A percentile compares a stretch with the other conserved stretches of the same genome.
Evolutionary conservation across 2,888 invertebrate genomes (phyloP).

Genomic region (Xylocampa areola): DNA sequence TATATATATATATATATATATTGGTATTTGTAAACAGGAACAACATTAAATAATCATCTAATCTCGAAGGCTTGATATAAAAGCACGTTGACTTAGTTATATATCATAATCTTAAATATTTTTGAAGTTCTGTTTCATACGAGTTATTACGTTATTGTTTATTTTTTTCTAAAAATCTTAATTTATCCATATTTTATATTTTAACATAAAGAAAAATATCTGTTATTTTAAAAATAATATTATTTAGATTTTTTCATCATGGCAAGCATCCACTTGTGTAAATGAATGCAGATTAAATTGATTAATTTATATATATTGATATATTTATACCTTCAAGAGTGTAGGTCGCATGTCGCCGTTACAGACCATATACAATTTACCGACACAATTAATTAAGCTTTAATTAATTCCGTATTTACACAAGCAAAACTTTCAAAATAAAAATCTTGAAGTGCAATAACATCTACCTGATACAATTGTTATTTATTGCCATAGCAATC

Average conservation of each 20-base stretch:
- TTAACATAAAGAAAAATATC: neutral
- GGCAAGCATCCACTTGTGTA: conserved; percentile 1
- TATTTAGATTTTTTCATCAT: neutral
- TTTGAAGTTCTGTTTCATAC: conserved; percentile 14
- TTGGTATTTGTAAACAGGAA: conserved; percentile 7
- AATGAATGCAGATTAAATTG: conserved; percentile 36
- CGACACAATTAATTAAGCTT: conserved; percentile 50
- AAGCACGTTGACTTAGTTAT: conserved; percentile 17
- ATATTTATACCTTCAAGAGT: conserved; percentile 31
- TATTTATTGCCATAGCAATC: conserved; percentile 69
- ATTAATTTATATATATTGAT: too few species aligned
- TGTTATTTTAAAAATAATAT: neutral
- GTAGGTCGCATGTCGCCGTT: conserved; percentile 32
- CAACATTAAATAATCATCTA: conserved; percentile 11
- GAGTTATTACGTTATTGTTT: too few species aligned
- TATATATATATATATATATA: too few species aligned
- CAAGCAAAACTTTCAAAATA: conserved; percentile 45
- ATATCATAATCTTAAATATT: conserved; percentile 17
- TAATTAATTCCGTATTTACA: conserved; percentile 53
- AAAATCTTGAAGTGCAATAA: conserved; percentile 41
- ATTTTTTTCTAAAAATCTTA: neutral
- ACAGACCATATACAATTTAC: conserved; percentile 40
- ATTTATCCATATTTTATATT: too few species aligned
- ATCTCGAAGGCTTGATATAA: conserved; percentile 12
- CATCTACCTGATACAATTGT: conserved; percentile 47